Conservation (phyloP, 1,140 invertebrate species). For the Harpegnathos saltator region DNA sequence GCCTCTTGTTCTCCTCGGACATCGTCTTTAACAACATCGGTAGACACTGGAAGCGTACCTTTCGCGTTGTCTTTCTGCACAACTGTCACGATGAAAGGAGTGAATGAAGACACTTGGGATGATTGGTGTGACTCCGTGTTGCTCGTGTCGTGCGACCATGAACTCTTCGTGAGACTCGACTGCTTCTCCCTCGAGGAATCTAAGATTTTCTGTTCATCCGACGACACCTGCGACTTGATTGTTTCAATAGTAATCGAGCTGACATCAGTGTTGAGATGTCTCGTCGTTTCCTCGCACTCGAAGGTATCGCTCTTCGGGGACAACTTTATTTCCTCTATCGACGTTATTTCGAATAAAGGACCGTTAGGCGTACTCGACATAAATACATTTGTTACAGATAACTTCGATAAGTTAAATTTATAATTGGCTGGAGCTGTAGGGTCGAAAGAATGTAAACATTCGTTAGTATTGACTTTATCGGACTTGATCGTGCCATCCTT, state of each 20-base stretch:
- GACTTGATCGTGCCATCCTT: too few relatives aligned
- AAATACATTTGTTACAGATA: too few relatives aligned
- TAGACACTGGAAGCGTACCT: conserved; percentile 70
- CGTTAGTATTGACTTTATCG: too few relatives aligned
- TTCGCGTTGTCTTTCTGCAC: neutral
- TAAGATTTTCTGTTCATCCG: neutral
- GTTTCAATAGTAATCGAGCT: neutral
- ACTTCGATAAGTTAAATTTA: conserved; percentile 71
- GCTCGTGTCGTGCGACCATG: neutral
- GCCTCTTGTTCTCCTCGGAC: conserved; percentile 81
- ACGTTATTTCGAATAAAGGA: conserved; percentile 66
- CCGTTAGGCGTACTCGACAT: too few relatives aligned
- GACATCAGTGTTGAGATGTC: neutral
- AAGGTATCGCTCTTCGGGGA: neutral
- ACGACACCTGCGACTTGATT: neutral
- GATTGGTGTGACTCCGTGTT: neutral
- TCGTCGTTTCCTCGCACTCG: neutral
- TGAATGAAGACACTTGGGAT: neutral
- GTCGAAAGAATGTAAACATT: too few relatives aligned
- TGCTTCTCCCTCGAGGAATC: neutral
- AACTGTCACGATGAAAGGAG: too few relatives aligned
- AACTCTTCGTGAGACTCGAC: neutral
- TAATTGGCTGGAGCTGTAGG: conserved; percentile 72
- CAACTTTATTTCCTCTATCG: conserved; percentile 10
- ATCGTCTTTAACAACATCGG: conserved; percentile 84